Base-by-base conservation (phyloP, 1,140 invertebrate species). In the Caligus rogercresseyi region DNA sequence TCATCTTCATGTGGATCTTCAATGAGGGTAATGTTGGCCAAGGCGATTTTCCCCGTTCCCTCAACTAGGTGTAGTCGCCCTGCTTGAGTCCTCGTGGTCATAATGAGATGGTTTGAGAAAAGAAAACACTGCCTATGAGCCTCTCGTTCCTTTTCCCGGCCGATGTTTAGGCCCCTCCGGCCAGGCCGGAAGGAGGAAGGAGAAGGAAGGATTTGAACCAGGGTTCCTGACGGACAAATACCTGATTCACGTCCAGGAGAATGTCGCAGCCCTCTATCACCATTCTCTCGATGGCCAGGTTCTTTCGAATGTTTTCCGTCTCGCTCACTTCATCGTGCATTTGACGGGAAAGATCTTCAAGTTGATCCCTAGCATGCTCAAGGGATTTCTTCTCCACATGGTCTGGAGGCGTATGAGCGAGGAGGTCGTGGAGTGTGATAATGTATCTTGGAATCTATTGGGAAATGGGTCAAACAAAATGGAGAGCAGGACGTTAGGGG, bases 181-280 rank as follows among this genome's bases (percentile, higher is more conserved):
- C 74, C 66, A 52, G 19, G 66, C 62, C 25, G 20, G 26, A 19
- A 31, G n/a, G 65, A 63, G 1, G 70, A 78, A 64, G 81, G 71
- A 51, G 76, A 75, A 19, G 77, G 74, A 69, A 79, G 21, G 26
- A 57, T 52, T 64, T 65, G 64, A 14, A 60, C 24, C 26, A 66
- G 25, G 25, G 51, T 55, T 65, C 68, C 61, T 67, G 18, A 55
- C 66, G 21, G 13, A 63, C 61, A 55, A 63, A 63, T 13, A 63
- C 43, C 78, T 95, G 89, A 75, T 92, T 93, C 15, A 92, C 89
- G 70, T 95, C 89, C 24, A 95, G 75, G 52, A 94, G 76, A 68
- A 94, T 91, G 72, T 94, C 89, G 75, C 89, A 95, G 2, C 89
- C 89, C 73, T 93, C 89, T 0, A 91, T 83, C 56, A 95, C 94